Conservation (phyloP, 2,113 vertebrate genomes). For the Trochalopteron elliotii region DNA sequence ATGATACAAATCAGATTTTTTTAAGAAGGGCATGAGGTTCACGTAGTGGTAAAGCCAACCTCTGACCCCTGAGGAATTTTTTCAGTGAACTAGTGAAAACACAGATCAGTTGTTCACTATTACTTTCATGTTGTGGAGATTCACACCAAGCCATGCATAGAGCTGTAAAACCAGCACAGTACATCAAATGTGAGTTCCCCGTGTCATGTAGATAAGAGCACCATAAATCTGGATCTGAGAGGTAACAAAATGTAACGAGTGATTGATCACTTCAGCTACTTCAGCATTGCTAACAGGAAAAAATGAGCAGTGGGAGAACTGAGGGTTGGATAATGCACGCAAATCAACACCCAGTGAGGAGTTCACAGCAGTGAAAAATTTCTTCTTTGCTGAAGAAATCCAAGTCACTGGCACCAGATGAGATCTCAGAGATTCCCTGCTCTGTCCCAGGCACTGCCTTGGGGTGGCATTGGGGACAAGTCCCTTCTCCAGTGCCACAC, state of each 20-base stretch:
- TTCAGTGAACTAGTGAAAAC: conserved; percentile 6
- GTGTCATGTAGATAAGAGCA: not conserved
- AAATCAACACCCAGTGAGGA: not conserved
- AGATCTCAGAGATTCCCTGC: not conserved
- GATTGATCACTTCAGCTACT: not conserved
- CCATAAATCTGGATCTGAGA: not conserved
- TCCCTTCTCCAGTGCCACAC: not conserved
- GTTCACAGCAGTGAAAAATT: not conserved
- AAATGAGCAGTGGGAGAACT: not conserved
- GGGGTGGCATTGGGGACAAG: not conserved
- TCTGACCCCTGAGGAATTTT: not conserved
- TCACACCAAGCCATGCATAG: not conserved
- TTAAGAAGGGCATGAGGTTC: not conserved
- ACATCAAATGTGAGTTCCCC: not conserved
- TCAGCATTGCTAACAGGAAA: not conserved
- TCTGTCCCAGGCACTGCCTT: not conserved
- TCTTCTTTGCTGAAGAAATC: not conserved
- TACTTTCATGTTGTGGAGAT: not conserved
- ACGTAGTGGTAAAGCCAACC: not conserved
- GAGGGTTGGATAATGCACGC: not conserved
- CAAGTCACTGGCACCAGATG: rapidly evolving
- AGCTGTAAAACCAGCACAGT: conserved; percentile 3
- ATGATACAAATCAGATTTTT: conserved; percentile 37
- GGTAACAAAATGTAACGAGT: not conserved
- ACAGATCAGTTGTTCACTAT: not conserved